Evolutionary conservation across 2,113 vertebrate species (phyloP), one percentile per base, ranked within the genome.

Genomic region (Marmota flaviventris): DNA sequence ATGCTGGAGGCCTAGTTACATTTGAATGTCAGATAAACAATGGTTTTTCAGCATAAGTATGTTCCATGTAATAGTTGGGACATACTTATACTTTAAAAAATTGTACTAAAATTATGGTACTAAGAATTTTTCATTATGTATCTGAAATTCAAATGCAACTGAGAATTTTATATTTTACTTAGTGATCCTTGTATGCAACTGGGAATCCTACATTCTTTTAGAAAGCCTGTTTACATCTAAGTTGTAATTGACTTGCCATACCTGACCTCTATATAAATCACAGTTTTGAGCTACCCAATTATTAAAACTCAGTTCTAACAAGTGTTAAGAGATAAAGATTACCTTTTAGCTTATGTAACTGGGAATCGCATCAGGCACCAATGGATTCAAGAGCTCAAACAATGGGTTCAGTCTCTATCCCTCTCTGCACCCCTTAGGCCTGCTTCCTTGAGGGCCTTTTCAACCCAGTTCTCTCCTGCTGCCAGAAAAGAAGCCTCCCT

Each of bases 291-390:
- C 53, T 48, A 70, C 39, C 53, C 56, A 48, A 39, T 25, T 51
- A 90, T 77, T 87, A 89, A 95, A 85, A 81, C 39, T 87, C 88
- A 73, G 8, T 90, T 96, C 51, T 92, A 86, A 92, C 32, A 56
- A 91, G n/a, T 83, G 58, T 72, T 13, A 82, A 9, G 42, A 63
- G 29, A 67, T 61, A 79, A 85, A 77, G 5, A 8, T 63, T 58
- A 34, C 77, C 70, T 45, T 67, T 51, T 70, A 81, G 65, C 8
- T 81, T 81, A 39, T 3, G 5, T 4, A 77, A 53, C 24, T 91
- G 25, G 24, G 51, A 75, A 89, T 29, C 58, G n/a, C 7, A 27
- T 42, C 48, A 27, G 39, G 24, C 11, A 73, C 16, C 12, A 34
- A 13, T 53, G 16, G 29, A 84, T 76, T 95, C 37, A 67, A 81